phyloP scores from a whole-genome alignment of 92 coral and sea anemone genomes.

The Epizoanthus rinbou region DNA sequence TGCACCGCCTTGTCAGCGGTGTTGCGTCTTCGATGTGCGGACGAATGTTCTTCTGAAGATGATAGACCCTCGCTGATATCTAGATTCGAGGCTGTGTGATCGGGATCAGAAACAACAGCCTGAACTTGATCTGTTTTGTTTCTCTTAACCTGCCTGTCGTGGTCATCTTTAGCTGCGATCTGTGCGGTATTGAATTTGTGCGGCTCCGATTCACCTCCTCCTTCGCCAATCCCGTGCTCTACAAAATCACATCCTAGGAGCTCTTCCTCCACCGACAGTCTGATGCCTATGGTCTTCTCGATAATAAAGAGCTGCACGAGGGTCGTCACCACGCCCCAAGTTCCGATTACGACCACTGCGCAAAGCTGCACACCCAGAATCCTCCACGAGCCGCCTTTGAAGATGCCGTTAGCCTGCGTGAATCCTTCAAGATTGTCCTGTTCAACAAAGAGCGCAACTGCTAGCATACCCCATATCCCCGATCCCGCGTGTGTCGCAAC shows the following conservation, averaged over 20 bases:
- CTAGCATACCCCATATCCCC: slow-evolving; percentile 83
- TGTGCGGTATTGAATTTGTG: not conserved
- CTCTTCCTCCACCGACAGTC: slow-evolving; percentile 76
- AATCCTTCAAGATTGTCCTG: slow-evolving; percentile 67
- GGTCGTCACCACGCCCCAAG: slow-evolving; percentile 72
- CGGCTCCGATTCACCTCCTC: not conserved
- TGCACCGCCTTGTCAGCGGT: slow-evolving; percentile 28
- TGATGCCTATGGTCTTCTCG: slow-evolving; percentile 66
- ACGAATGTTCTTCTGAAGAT: not conserved
- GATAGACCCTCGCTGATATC: not conserved
- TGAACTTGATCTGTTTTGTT: too few species aligned
- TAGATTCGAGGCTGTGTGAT: not conserved
- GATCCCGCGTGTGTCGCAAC: slow-evolving; percentile 77
- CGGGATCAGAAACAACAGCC: too few species aligned
- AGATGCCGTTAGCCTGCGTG: slow-evolving; percentile 57
- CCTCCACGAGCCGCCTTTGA: slow-evolving; percentile 75
- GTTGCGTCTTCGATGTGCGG: not conserved
- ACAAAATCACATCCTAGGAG: slow-evolving; percentile 72
- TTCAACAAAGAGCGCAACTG: slow-evolving; percentile 81
- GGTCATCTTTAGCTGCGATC: not conserved
- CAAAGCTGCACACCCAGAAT: slow-evolving; percentile 73
- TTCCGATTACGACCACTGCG: slow-evolving; percentile 60
- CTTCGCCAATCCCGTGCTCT: slow-evolving; percentile 72
- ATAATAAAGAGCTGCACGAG: slow-evolving; percentile 55
- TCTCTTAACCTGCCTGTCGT: not conserved